Evolutionary conservation across 2,888 invertebrate species (phyloP).

Genomic region (Drepanosiphum platanoidis): DNA sequence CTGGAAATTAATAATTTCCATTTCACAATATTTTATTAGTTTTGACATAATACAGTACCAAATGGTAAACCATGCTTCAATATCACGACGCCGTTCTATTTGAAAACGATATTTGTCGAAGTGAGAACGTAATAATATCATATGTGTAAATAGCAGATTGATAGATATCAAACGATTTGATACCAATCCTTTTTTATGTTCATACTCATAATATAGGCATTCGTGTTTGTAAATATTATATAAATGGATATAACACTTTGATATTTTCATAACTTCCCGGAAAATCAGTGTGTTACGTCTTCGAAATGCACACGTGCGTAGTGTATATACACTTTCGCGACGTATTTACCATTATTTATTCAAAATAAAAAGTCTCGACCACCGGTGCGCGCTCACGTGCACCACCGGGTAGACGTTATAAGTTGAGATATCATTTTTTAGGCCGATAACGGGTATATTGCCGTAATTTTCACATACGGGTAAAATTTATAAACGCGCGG

Average conservation of each 20-base stretch:
- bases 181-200: neutral
- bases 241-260: constrained; percentile 3
- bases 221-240: constrained; percentile 6
- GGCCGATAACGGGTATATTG: neutral
- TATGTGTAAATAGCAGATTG: neutral
- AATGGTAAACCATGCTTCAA: too few species aligned
- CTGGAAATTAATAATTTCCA: too few species aligned
- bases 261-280: neutral
- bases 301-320: neutral
- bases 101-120: too few species aligned
- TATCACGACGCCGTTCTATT: too few species aligned
- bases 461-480: neutral
- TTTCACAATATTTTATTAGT: too few species aligned
- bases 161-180: constrained; percentile 31
- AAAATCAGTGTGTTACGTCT: constrained; percentile 15
- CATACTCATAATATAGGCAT: constrained; percentile 5
- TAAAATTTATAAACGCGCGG: neutral
- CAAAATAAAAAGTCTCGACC: constrained; percentile 20
- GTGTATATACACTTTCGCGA: neutral
- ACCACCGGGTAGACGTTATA: neutral
- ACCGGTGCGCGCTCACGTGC: neutral
- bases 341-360: constrained; percentile 37
- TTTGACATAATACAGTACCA: too few species aligned
- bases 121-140: too few species aligned
- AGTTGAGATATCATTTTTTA: constrained; percentile 17